Percentiles rank a stretch among this genome's conserved stretches.
phyloP scores from a whole-genome alignment of 2,888 invertebrate genomes.

The Pachymerium ferrugineum region DNA sequence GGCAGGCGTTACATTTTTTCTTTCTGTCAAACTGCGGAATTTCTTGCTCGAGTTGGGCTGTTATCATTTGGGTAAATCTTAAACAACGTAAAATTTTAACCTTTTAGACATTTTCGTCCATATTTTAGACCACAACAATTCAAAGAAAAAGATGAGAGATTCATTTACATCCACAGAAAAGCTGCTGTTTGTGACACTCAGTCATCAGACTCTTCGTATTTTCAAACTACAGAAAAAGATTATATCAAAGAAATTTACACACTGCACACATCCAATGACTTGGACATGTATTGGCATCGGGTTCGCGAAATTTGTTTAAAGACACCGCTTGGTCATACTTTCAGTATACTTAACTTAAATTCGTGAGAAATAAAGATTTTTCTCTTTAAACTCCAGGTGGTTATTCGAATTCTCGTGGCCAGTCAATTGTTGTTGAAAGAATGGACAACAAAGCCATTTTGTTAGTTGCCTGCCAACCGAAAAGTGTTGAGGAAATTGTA shows the following conservation, averaged over 20 bases:
- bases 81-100: too few relatives aligned
- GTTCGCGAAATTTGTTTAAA: slow-evolving; percentile 62
- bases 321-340: slow-evolving; percentile 56
- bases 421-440: slow-evolving; percentile 51
- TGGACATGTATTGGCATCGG: slow-evolving; percentile 56
- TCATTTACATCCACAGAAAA: slow-evolving; percentile 61
- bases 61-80: slow-evolving; percentile 66
- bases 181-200: slow-evolving; percentile 62
- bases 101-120: too few relatives aligned
- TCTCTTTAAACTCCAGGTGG: slow-evolving; percentile 37
- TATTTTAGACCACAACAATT: slow-evolving; percentile 56
- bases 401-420: slow-evolving; percentile 45
- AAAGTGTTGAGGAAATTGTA: slow-evolving; percentile 50
- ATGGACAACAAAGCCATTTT: slow-evolving; percentile 52
- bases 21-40: slow-evolving; percentile 55
- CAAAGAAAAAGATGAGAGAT: slow-evolving; percentile 61
- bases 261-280: slow-evolving; percentile 54
- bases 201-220: slow-evolving; percentile 58
- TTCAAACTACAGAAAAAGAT: slow-evolving; percentile 55
- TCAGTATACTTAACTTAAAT: background rate
- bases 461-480: slow-evolving; percentile 49
- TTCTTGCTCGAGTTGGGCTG: slow-evolving; percentile 63
- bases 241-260: slow-evolving; percentile 56
- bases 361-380: background rate
- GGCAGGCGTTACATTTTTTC: slow-evolving; percentile 57